Percentiles rank a stretch among this genome's conserved stretches.
These are phyloP conservation scores for Oplegnathus fasciatus DNA, from an alignment of 2,113 vertebrate species.

Conservation along the genomic window DNA sequence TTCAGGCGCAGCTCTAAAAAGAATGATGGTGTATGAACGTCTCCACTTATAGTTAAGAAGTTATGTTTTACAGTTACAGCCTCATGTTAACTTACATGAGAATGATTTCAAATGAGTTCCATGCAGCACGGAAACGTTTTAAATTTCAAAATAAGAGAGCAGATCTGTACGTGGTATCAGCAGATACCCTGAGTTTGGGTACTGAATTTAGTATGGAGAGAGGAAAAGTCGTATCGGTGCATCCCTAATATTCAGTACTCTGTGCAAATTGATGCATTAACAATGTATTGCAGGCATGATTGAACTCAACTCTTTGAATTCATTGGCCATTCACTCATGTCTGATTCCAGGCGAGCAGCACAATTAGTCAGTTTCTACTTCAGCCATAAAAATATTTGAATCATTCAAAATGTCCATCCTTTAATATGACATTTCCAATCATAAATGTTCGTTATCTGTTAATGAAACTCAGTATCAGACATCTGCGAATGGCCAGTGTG, in stretches of 20 bases:
- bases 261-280: neutral
- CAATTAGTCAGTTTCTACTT: slow-evolving; percentile 2
- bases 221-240: neutral
- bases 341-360: slow-evolving; percentile 26
- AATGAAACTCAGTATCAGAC: slow-evolving; percentile 54
- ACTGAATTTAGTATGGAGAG: neutral
- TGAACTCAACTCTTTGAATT: slow-evolving; percentile 52
- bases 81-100: neutral
- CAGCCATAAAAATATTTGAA: neutral
- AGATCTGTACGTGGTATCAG: neutral
- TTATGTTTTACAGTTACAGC: neutral
- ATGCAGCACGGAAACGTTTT: neutral
- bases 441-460: slow-evolving; percentile 32
- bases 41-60: neutral
- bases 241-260: neutral
- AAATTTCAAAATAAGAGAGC: neutral
- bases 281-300: slow-evolving; percentile 44
- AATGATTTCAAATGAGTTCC: neutral
- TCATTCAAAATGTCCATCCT: neutral
- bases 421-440: slow-evolving; percentile 15
- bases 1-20: neutral
- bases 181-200: neutral
- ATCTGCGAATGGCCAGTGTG: slow-evolving; percentile 62
- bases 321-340: slow-evolving; percentile 50
- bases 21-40: neutral